Evolutionary conservation across 2,797 vertebrate species (phyloP), one percentile per base, ranked within the genome.

Genomic region (Cichlasoma orientale): DNA sequence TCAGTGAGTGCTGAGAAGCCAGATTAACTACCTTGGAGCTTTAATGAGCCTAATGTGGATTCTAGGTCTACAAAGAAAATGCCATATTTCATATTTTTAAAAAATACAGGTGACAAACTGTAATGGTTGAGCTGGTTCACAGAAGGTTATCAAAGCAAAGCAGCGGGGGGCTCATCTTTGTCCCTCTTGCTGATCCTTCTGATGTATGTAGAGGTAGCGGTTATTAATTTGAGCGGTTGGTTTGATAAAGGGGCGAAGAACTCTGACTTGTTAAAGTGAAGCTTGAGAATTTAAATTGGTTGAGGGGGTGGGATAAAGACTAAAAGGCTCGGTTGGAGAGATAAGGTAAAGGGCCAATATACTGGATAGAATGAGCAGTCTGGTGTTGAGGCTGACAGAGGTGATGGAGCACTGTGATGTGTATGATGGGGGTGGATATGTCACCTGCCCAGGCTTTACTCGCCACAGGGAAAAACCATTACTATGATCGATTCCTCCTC

Each of bases 331-430:
- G 86, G 82, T 47, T 23, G 2, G 55, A 66, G 52, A 84, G 91
- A 89, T 89, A 86, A 79, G 73, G 78, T 72, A 68, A 68, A 85
- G 86, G 77, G 59, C 52, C 72, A 33, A 13, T 59, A 81, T 86
- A 91, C 74, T 86, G 82, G 86, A 84, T 66, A 54, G 84, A 86
- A 82, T 75, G 86, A 90, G 80, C 78, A 87, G 79, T 85, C 74
- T 80, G 85, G 69, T 25, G 75, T 77, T 77, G 50, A 21, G 76
- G 71, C 78, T 82, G 88, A 86, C 86, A 78, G 73, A 81, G 86
- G 85, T 93, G 93, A 92, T 91, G 89, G 90, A 94, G 88, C 81
- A 81, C 72, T 84, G 79, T 47, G 85, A 80, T 61, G 77, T 36
- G 74, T 89, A 83, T 88, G 92, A 90, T 89, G 82, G 88, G 85